phyloP scores from a whole-genome alignment of 2,888 invertebrate genomes.

The Idaea biselata region DNA sequence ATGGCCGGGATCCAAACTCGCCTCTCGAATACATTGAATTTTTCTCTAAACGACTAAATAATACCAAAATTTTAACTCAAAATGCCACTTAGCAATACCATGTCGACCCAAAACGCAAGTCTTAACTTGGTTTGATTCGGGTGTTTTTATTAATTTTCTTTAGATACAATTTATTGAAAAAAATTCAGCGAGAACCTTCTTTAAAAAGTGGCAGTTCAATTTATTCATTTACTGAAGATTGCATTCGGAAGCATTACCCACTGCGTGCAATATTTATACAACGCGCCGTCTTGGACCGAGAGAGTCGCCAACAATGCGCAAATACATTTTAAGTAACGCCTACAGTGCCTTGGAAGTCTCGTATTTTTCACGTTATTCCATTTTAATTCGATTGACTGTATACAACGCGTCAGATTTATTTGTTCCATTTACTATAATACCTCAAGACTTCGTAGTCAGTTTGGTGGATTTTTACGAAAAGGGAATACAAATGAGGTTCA shows the following conservation, averaged over 20 bases:
- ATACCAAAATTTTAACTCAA: constrained; percentile 73
- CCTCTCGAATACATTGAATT: constrained; percentile 50
- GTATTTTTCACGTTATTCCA: constrained; percentile 62
- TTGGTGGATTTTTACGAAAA: constrained; percentile 21
- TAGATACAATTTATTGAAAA: constrained; percentile 71
- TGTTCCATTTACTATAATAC: constrained; percentile 35
- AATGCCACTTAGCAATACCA: constrained; percentile 73
- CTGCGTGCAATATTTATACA: constrained; percentile 71
- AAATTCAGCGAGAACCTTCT: constrained; percentile 58
- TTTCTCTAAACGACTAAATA: constrained; percentile 54
- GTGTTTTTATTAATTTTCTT: constrained; percentile 71
- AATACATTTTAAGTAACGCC: constrained; percentile 69
- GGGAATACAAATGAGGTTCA: constrained; percentile 21
- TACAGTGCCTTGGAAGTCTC: constrained; percentile 58
- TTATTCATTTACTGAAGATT: constrained; percentile 68
- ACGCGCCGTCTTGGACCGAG: constrained; percentile 47
- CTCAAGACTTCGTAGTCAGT: constrained; percentile 22
- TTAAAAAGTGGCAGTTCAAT: constrained; percentile 64
- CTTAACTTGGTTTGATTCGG: constrained; percentile 69
- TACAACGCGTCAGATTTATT: constrained; percentile 53
- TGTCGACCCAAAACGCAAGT: constrained; percentile 66
- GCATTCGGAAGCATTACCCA: constrained; percentile 66
- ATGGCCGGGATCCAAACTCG: constrained; percentile 43
- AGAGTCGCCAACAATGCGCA: constrained; percentile 68
- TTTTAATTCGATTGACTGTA: constrained; percentile 53